These are phyloP conservation scores for Pogonocichla stellata DNA, from an alignment of 2,113 vertebrate species.

Conservation along the genomic window DNA sequence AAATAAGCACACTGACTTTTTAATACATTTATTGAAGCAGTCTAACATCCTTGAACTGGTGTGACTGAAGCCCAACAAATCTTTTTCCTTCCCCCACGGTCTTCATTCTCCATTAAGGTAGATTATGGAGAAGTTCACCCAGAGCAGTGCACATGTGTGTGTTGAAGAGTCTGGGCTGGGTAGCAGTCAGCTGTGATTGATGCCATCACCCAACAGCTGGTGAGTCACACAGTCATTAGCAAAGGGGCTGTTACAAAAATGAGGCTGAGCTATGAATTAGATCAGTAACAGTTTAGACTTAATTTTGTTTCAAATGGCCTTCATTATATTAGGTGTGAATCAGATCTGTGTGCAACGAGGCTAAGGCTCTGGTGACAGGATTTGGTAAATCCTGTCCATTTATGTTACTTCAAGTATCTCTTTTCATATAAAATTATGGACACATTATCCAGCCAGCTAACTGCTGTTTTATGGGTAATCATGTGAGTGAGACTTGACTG, in stretches of 20 bases:
- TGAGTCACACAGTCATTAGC: neutral
- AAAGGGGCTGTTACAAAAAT: neutral
- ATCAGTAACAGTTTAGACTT: neutral
- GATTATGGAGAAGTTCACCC: neutral
- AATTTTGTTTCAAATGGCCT: neutral
- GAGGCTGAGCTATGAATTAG: neutral
- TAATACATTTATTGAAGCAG: neutral
- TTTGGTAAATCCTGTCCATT: neutral
- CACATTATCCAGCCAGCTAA: neutral
- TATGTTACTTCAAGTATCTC: neutral
- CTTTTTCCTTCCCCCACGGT: neutral
- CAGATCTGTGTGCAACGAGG: neutral
- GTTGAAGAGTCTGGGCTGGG: neutral
- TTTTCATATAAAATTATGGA: neutral
- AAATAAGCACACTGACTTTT: neutral
- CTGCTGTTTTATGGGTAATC: neutral
- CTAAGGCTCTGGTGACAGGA: neutral
- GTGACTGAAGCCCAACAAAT: neutral
- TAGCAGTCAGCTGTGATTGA: neutral
- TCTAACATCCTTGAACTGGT: neutral
- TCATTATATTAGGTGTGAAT: neutral
- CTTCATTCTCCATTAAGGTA: neutral
- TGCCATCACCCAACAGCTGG: neutral
- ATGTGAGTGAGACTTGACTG: neutral
- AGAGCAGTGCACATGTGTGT: neutral